These are phyloP conservation scores for Limanda limanda DNA, from an alignment of 2,113 vertebrate species.

Conservation along the genomic window DNA sequence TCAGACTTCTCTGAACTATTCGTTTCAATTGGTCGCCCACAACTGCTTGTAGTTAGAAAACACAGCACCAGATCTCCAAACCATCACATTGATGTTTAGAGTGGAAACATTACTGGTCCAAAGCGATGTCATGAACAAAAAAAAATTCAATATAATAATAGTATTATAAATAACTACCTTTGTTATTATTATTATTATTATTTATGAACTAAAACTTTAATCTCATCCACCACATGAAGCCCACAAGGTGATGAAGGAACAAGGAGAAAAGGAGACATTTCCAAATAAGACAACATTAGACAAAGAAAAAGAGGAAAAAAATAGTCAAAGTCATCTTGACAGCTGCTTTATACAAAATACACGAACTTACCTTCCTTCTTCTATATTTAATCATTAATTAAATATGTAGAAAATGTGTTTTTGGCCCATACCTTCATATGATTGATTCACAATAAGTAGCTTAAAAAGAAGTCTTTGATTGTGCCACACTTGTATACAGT, in stretches of 20 bases:
- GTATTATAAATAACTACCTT: not conserved
- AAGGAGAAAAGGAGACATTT: slow-evolving; percentile 36
- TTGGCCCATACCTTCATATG: slow-evolving; percentile 84
- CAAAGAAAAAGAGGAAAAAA: slow-evolving; percentile 15
- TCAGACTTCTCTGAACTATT: not conserved
- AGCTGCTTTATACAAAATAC: slow-evolving; percentile 59
- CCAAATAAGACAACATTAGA: not conserved
- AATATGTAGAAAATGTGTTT: slow-evolving; percentile 73
- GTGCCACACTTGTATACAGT: slow-evolving; percentile 72
- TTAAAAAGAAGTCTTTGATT: slow-evolving; percentile 73
- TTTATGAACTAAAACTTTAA: not conserved
- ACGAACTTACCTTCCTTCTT: slow-evolving; percentile 54
- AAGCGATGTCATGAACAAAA: not conserved
- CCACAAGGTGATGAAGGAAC: not conserved
- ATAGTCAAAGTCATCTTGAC: slow-evolving; percentile 13
- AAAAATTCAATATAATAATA: not conserved
- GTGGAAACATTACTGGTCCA: not conserved
- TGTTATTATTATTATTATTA: not conserved
- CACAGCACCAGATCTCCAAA: not conserved
- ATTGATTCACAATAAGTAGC: slow-evolving; percentile 71
- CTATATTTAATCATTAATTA: slow-evolving; percentile 52
- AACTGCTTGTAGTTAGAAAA: slow-evolving; percentile 17
- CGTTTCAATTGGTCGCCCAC: not conserved
- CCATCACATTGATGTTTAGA: not conserved
- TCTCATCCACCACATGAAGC: not conserved